These are phyloP conservation scores for Glaucopsyche alexis DNA, from an alignment of 2,888 invertebrate genomes.

Conservation along the genomic window DNA sequence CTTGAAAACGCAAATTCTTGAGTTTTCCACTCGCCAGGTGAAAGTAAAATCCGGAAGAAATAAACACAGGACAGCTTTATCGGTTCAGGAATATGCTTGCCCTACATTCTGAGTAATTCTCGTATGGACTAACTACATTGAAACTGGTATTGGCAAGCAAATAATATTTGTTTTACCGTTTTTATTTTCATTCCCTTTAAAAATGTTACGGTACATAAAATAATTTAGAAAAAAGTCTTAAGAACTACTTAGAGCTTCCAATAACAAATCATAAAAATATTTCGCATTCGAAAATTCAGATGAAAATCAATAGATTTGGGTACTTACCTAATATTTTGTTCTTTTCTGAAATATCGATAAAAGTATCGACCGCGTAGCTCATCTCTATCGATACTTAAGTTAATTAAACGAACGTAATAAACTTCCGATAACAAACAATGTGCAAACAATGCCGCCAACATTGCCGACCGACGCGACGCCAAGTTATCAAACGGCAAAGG, in stretches of 20 bases:
- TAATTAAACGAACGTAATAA: conserved; percentile 37
- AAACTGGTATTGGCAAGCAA: background rate
- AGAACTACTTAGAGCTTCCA: no score
- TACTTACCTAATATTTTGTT: background rate
- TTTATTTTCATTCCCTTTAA: no score
- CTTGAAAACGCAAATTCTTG: background rate
- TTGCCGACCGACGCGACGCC: conserved; percentile 19
- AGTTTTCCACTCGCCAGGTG: conserved; percentile 19
- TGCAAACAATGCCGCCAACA: conserved; percentile 30
- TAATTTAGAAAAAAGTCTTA: no score
- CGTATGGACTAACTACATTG: background rate
- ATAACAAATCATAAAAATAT: no score
- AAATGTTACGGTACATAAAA: no score
- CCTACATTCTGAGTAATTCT: conserved; percentile 10
- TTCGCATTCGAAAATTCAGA: no score
- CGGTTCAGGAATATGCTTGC: background rate
- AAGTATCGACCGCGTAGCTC: conserved; percentile 24
- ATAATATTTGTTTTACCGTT: background rate
- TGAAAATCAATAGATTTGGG: no score
- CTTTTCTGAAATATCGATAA: conserved; percentile 16
- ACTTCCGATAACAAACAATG: conserved; percentile 39
- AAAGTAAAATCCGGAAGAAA: conserved; percentile 25
- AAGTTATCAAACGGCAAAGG: conserved; percentile 31
- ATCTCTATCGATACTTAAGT: conserved; percentile 36
- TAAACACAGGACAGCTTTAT: conserved; percentile 20